A percentile compares a stretch with the other conserved stretches of the same genome.
phyloP scores from a whole-genome alignment of 2,113 vertebrate genomes.

The Tetrax tetrax region DNA sequence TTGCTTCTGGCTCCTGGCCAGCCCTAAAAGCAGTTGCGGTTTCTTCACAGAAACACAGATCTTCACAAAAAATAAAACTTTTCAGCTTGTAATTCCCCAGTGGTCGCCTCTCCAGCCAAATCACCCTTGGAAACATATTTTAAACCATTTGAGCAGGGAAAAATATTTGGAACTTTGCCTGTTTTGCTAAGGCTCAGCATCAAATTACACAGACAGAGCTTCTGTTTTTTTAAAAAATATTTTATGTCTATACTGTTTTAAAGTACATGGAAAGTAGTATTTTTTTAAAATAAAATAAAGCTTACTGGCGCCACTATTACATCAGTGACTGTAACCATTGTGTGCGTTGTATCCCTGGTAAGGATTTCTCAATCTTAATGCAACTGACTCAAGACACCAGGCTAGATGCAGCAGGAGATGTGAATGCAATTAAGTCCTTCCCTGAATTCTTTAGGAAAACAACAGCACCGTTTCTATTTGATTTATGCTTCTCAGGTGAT shows the following conservation, averaged over 20 bases:
- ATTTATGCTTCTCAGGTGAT: slow-evolving; percentile 59
- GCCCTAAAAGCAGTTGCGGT: slow-evolving; percentile 12
- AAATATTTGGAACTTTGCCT: slow-evolving; percentile 77
- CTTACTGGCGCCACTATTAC: slow-evolving; percentile 70
- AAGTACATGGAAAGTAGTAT: slow-evolving; percentile 69
- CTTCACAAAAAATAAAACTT: slow-evolving; percentile 63
- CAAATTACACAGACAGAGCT: slow-evolving; percentile 72
- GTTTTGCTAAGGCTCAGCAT: slow-evolving; percentile 75
- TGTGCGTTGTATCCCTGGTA: slow-evolving; percentile 44
- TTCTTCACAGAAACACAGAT: slow-evolving; percentile 66
- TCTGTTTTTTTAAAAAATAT: slow-evolving; percentile 76
- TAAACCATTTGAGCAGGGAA: slow-evolving; percentile 72
- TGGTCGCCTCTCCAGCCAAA: slow-evolving; percentile 66
- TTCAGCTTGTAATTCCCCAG: slow-evolving; percentile 65
- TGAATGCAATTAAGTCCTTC: slow-evolving; percentile 37
- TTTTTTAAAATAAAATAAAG: slow-evolving; percentile 77
- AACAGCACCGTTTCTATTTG: slow-evolving; percentile 28
- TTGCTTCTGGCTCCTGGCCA: slow-evolving; percentile 42
- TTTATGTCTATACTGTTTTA: slow-evolving; percentile 77
- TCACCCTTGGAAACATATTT: slow-evolving; percentile 75
- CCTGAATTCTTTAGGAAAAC: slow-evolving; percentile 47
- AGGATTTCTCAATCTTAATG: slow-evolving; percentile 27
- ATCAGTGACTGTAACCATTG: slow-evolving; percentile 61
- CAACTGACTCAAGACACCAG: neutral
- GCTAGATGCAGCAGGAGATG: slow-evolving; percentile 28